Evolutionary conservation across 2,888 invertebrate genomes (phyloP), one percentile per base, ranked within the genome.

Genomic region (Lepidocyrtinus sp.): DNA sequence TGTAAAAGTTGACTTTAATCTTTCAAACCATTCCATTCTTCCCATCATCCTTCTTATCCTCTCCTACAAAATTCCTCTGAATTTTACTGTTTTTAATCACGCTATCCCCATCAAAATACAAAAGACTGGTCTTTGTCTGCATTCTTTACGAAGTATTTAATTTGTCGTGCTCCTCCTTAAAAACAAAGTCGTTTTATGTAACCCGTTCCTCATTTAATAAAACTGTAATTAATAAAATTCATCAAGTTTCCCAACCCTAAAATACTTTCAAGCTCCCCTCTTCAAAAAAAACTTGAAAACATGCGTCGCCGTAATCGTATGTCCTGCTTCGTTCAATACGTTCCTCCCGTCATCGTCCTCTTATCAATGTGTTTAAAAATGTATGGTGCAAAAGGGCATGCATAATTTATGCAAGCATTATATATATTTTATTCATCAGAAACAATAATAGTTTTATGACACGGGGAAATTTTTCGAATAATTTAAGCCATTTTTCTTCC

Each of bases 211-310:
- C 36, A 36, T 74, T 67, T 72, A 71, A 77, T 77, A 77, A 77
- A 72, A 77, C n/a, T 77, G 71, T 77, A 77, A 77, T 77, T 77
- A 77, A 77, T 71, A 77, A 65, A 59, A 24, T 72, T 65, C 67
- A 71, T 72, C 70, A 65, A 59, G 26, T 26, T 46, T 63, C 27
- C 27, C 68, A 64, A 64, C 45, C 61, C 61, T 55, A 2, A 62
- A 72, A 72, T 21, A 1, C 5, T 62, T 62, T 9, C 21, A 7
- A 19, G 12, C 36, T 26, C 24, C 25, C 25, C 64, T 26, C 36
- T 36, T 5, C 12, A 36, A 36, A 36, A 36, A 36, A 36, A 7
- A 36, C 36, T 12, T 7, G 36, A 36, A 36, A 36, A 12, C 36
- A 36, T 36, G 36, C 5, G 12, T 22, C 46, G 50, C 12, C 36